Percentiles rank a stretch among this genome's conserved stretches.
These are phyloP conservation scores for Melanerpes formicivorus DNA, from an alignment of 2,113 vertebrate species.

Conservation along the genomic window DNA sequence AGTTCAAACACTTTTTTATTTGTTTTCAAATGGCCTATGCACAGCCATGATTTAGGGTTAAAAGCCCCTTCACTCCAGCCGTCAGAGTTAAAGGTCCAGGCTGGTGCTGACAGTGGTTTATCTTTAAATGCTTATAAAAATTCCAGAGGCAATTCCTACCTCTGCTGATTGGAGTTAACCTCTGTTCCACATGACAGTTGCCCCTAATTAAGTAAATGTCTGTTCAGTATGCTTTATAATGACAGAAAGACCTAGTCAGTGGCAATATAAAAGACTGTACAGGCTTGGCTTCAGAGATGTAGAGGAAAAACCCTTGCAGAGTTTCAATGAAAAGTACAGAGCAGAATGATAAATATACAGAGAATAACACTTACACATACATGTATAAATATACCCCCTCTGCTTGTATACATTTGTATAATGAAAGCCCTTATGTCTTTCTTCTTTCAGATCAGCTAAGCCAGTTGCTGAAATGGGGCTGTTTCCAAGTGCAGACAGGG, in stretches of 20 bases:
- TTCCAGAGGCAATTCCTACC: neutral
- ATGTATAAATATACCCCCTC: neutral
- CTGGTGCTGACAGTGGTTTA: neutral
- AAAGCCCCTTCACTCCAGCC: neutral
- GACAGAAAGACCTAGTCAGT: neutral
- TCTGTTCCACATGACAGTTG: neutral
- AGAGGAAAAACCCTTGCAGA: neutral
- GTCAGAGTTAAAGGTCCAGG: neutral
- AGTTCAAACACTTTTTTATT: neutral
- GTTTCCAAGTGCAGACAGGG: constrained; percentile 8
- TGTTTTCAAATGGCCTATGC: neutral
- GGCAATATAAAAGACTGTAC: neutral
- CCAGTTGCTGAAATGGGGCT: neutral
- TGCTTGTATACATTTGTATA: neutral
- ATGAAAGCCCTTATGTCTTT: neutral
- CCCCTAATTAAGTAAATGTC: neutral
- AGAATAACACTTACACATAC: neutral
- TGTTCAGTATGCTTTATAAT: neutral
- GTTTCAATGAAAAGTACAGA: neutral
- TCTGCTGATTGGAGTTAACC: neutral
- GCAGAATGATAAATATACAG: neutral
- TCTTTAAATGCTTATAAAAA: constrained; percentile 22
- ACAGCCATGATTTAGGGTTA: neutral
- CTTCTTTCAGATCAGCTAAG: constrained; percentile 13
- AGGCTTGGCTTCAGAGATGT: neutral